Evolutionary conservation across 64 coral and sea anemone genomes (phyloP).

Genomic region (Astreopora myriophthalma): DNA sequence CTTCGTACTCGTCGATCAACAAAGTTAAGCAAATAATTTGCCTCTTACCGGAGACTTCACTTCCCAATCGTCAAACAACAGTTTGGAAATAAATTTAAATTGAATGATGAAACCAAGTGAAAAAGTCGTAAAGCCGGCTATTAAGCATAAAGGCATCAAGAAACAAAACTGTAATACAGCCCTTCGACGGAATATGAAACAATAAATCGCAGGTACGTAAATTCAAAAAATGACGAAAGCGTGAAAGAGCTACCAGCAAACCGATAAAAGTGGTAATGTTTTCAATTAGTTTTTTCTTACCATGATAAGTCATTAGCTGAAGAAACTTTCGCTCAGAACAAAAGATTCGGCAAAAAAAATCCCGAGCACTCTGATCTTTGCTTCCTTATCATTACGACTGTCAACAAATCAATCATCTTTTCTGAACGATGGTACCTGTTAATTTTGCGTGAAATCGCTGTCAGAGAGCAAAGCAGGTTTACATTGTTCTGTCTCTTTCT

Average conservation of each 20-base stretch:
- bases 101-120: constrained; percentile 2
- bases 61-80: no score
- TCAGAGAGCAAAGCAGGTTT: background rate
- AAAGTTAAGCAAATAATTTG: background rate
- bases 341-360: background rate
- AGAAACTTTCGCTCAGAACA: background rate
- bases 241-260: no score
- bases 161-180: no score
- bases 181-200: no score
- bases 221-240: no score
- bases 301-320: no score
- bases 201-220: no score
- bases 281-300: no score
- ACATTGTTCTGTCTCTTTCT: constrained; percentile 23
- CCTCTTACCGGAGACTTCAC: no score
- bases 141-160: no score
- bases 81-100: no score
- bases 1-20: background rate
- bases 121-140: background rate
- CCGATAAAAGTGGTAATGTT: no score
- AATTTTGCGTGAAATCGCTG: background rate
- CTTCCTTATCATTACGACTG: background rate
- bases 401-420: constrained; percentile 7
- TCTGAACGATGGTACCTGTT: background rate
- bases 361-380: background rate